phyloP scores from a whole-genome alignment of 2,888 invertebrate genomes.

The Mechanitis messenoides region DNA sequence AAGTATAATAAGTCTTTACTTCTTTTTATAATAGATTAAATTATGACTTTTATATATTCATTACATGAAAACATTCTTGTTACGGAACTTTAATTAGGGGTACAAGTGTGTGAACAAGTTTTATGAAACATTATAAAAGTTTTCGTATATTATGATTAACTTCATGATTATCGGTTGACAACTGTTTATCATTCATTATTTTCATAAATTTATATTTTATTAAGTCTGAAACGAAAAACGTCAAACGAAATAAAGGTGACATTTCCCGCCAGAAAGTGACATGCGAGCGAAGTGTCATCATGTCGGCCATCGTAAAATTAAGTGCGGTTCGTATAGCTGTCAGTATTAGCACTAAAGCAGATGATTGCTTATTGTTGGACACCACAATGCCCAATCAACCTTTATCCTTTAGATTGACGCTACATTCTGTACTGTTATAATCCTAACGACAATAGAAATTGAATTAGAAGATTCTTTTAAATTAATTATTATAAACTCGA shows the following conservation, averaged over 20 bases:
- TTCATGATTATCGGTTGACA: conserved; percentile 1
- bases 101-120: background rate
- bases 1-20: background rate
- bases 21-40: too few species aligned
- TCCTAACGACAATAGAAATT: too few species aligned
- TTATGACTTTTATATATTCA: too few species aligned
- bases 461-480: background rate
- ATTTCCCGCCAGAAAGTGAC: conserved; percentile 32
- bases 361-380: conserved; percentile 64
- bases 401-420: conserved; percentile 39
- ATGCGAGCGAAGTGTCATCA: conserved; percentile 29
- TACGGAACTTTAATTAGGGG: too few species aligned
- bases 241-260: conserved; percentile 5
- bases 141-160: conserved; percentile 1
- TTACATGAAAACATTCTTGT: too few species aligned
- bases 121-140: background rate
- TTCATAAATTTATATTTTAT: background rate
- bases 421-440: conserved; percentile 40
- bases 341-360: conserved; percentile 48
- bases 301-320: conserved; percentile 43
- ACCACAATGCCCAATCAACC: conserved; percentile 65
- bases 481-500: background rate
- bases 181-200: background rate
- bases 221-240: conserved; percentile 1
- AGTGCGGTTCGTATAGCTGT: conserved; percentile 43